Base-by-base conservation (phyloP, 2,797 vertebrate species). In the Enteromius paludinosus region DNA sequence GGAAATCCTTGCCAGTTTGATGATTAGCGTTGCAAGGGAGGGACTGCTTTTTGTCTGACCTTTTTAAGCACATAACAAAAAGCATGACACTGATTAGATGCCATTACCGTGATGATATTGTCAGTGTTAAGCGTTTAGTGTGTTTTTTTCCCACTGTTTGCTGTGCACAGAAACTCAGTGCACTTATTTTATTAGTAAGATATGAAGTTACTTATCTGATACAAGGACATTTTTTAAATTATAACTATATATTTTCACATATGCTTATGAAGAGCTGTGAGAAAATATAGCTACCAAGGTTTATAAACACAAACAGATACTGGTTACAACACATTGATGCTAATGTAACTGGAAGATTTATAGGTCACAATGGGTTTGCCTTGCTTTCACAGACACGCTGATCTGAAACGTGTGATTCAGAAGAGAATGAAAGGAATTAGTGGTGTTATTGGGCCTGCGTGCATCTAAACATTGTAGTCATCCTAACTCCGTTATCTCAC, bases 61-160 rank as follows among this genome's bases (percentile, higher is more conserved):
- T 70, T 79, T 86, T 77, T 66, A 78, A 78, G 76, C 43, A 77
- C 83, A 84, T 64, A 86, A 84, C 81, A 80, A 83, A 38, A 86
- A 59, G 83, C 56, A 84, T 85, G 83, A 86, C 79, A 71, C 61
- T 59, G 61, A 75, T 72, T 71, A 74, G 38, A 85, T 70, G 65
- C 33, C 52, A 79, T 83, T 79, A 54, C 38, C 18, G 33, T 70
- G 41, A 72, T 82, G 69, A 30, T 52, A 30, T 41, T 73, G 82
- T 81, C 81, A 79, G 30, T 35, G 72, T n/a, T 59, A 18, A 23
- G 18, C 41, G 25, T 81, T 47, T 71, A 30, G 54, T 30, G 14
- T 7, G 25, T 49, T 65, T 45, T 18, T 59, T 20, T 41, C 28
- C 18, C 41, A 45, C 23, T 66, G 70, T 15, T 25, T 30, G 23